Evolutionary conservation across 2,797 vertebrate species (phyloP), one percentile per base, ranked within the genome.

Genomic region (Sebastes hubbsi): DNA sequence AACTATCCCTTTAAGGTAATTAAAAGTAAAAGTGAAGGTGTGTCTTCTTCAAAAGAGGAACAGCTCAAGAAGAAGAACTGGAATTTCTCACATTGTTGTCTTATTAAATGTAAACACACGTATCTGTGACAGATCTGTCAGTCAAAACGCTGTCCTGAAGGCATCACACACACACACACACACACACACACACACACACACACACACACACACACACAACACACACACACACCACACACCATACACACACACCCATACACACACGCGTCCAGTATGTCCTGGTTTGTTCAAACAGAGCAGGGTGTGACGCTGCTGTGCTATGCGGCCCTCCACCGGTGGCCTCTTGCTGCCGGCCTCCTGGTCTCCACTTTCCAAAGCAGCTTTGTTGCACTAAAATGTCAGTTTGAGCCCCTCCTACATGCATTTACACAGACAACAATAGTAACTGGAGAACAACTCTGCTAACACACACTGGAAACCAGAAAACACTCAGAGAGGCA

Each of bases 381-480:
- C 92, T 87, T 91, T 93, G 90, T 92, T 89, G 87, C 81, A 78
- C 54, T 81, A 80, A 91, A 91, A 89, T 90, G 92, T 91, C 88
- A 79, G 54, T 73, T 29, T 59, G 58, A 83, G 89, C 91, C 73
- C 81, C 91, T 87, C 91, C 91, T 87, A 86, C 87, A 34, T n/a
- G 79, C 89, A 84, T 91, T 88, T 82, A 89, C 88, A 88, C 85
- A 83, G 75, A 87, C 89, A 91, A 94, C 92, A 94, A 92, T 85
- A 71, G 91, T 27, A 86, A 81, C 85, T 87, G 89, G 88, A 94
- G 90, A 90, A 85, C 75, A 62, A 76, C 79, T 25, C n/a, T 30
- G 38, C 82, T 20, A 49, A 79, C 74, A 34, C 61, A 6, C 38
- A 6, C 38, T 59, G 54, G 30, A 59, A 68, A 67, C n/a, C 7